Percentiles rank a stretch among this genome's conserved stretches.
Conservation (phyloP, 2,113 vertebrate genomes). For the Eonycteris spelaea region DNA sequence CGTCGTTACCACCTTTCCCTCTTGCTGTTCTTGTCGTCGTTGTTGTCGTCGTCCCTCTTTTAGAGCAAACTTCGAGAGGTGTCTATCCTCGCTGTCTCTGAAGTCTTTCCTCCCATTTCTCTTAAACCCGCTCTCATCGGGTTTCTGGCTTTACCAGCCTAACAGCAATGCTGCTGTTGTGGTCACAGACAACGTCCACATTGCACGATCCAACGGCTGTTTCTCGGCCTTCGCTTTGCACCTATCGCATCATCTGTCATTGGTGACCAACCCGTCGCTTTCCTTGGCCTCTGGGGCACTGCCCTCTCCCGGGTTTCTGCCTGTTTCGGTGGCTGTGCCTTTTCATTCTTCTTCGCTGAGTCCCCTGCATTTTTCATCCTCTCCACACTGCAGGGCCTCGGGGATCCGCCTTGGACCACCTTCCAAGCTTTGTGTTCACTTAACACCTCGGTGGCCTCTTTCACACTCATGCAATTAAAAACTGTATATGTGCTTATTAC, state of each 20-base stretch:
- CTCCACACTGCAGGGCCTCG: not conserved
- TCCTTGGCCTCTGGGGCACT: not conserved
- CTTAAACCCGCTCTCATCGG: not conserved
- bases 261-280: not conserved
- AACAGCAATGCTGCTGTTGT: not conserved
- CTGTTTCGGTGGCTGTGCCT: not conserved
- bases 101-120: not conserved
- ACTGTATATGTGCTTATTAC: not conserved
- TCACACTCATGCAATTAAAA: not conserved
- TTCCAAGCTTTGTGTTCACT: not conserved
- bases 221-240: not conserved
- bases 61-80: not conserved
- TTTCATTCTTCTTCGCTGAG: not conserved
- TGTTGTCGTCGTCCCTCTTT: not conserved
- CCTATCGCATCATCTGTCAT: not conserved
- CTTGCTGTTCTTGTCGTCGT: not conserved
- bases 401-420: not conserved
- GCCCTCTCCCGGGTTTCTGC: not conserved
- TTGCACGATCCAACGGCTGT: not conserved
- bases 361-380: not conserved
- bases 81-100: not conserved
- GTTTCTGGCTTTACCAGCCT: not conserved
- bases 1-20: not conserved
- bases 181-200: not conserved
- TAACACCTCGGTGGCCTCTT: not conserved